Conservation (phyloP, 2,888 invertebrate species). For the Ophion slaviceki region DNA sequence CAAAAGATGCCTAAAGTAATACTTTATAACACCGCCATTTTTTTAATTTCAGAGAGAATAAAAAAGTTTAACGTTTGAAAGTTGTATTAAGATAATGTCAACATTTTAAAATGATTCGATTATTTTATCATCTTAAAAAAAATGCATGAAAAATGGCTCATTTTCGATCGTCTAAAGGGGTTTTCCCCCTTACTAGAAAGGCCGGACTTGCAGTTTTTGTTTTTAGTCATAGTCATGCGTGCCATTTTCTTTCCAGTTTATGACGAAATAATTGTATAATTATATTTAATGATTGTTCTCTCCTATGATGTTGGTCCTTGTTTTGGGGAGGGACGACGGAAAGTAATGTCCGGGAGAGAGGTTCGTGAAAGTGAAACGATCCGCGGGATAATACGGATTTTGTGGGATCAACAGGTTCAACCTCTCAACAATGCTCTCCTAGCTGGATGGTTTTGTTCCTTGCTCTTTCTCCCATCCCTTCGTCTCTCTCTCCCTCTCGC, state of each 20-base stretch:
- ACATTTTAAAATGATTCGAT: no score
- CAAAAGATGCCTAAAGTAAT: no score
- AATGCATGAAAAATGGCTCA: no score
- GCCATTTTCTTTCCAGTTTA: not conserved
- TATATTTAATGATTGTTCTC: not conserved
- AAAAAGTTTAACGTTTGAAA: no score
- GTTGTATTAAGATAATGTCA: no score
- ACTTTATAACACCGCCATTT: no score
- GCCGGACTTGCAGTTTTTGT: no score
- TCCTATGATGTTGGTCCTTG: not conserved
- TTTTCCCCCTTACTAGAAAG: no score
- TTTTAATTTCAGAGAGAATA: no score
- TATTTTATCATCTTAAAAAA: no score
- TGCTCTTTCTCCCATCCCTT: slow-evolving; percentile 2
- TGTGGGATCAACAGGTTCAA: slow-evolving; percentile 72
- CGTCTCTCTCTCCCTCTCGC: slow-evolving; percentile 22
- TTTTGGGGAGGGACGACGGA: not conserved
- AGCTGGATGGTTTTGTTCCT: slow-evolving; percentile 26
- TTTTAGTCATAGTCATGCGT: no score
- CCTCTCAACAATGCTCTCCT: slow-evolving; percentile 49
- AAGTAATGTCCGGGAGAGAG: slow-evolving; percentile 21
- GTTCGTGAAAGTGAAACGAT: slow-evolving; percentile 63
- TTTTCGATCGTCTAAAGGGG: no score
- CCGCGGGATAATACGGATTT: slow-evolving; percentile 69
- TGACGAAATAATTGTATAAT: not conserved